phyloP scores from a whole-genome alignment of 2,888 invertebrate species.

The Eupithecia pulchellata region DNA sequence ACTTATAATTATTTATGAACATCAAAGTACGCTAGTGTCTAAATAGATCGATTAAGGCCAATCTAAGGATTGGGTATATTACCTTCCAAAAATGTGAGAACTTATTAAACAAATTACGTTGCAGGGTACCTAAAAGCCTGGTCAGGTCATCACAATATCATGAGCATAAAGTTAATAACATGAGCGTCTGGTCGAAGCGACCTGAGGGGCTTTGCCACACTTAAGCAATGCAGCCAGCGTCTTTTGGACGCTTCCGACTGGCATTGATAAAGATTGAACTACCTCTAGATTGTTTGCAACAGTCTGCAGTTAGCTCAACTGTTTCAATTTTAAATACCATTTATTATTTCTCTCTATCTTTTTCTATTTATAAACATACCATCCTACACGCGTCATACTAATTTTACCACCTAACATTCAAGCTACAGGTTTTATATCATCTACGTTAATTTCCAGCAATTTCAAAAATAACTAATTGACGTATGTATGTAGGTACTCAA shows the following conservation, averaged over 20 bases:
- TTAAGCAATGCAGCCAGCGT: not conserved
- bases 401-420: not conserved
- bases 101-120: no score
- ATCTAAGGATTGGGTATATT: no score
- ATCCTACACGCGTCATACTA: not conserved
- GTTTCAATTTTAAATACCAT: not conserved
- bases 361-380: not conserved
- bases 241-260: not conserved
- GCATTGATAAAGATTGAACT: not conserved
- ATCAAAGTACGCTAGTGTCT: no score
- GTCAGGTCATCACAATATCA: no score
- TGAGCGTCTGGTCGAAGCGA: not conserved
- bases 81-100: no score
- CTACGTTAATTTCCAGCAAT: not conserved
- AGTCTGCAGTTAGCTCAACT: not conserved
- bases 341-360: not conserved
- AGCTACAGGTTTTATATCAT: not conserved
- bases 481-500: conserved; percentile 27
- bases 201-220: not conserved
- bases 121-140: no score
- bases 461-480: conserved; percentile 25
- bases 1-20: not conserved
- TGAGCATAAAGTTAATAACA: no score
- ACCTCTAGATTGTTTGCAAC: not conserved
- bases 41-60: no score